These are phyloP conservation scores for Drosophila meridionalis DNA, from an alignment of 2,888 invertebrate species.

Conservation along the genomic window DNA sequence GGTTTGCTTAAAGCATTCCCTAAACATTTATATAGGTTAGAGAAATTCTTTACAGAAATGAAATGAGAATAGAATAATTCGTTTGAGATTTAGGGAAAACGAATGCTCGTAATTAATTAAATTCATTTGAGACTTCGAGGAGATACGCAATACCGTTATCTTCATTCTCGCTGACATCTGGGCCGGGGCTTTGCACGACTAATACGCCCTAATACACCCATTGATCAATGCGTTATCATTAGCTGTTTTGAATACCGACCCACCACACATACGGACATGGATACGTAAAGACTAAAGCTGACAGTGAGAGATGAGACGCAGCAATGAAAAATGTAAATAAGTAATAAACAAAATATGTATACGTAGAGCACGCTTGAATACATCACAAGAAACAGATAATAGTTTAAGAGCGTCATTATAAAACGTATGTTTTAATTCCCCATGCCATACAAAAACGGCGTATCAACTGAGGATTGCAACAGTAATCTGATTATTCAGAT, in stretches of 20 bases:
- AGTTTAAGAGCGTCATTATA: no score
- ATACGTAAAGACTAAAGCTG: conserved; percentile 23
- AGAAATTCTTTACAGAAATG: no score
- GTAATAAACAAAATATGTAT: no score
- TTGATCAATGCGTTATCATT: conserved; percentile 55
- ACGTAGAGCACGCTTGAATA: no score
- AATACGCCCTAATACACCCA: conserved; percentile 55
- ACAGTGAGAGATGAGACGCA: conserved; percentile 50
- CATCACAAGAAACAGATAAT: no score
- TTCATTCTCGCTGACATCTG: conserved; percentile 16
- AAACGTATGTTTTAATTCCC: no score
- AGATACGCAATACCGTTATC: conserved; percentile 7
- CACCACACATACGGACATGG: background rate
- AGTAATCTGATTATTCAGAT: no score
- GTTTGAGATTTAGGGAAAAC: background rate
- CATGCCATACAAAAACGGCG: no score
- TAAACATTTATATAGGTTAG: no score
- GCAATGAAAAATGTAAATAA: conserved; percentile 15
- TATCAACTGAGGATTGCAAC: no score
- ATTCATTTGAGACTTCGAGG: conserved; percentile 4
- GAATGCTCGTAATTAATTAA: conserved; percentile 15
- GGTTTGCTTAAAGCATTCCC: no score
- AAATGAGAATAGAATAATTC: background rate
- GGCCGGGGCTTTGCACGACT: conserved; percentile 42
- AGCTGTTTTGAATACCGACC: conserved; percentile 33